Base-by-base conservation (phyloP, 2,888 invertebrate genomes). In the Agrenia bidenticulata region DNA sequence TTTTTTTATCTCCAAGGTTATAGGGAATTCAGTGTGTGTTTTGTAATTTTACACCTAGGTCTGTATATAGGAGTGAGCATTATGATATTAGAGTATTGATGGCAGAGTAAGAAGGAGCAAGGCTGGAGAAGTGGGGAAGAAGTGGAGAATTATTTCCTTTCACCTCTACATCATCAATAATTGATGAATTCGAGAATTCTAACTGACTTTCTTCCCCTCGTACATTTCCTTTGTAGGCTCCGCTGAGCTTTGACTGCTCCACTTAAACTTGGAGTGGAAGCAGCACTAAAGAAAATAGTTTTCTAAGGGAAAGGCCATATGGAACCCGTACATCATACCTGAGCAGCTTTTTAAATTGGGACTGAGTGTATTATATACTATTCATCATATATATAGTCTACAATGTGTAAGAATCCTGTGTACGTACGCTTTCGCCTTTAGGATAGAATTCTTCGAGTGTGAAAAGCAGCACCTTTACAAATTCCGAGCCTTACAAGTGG, bases 141-240 rank as follows among this genome's bases (percentile, higher is more conserved):
- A 32, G 26, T 63, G 45, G 41, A 42, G 55, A 64, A 66, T 64
- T 60, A 69, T 64, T 69, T 64, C 54, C 61, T 55, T 66, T 66
- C 62, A 56, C 64, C 61, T 59, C 53, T 61, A 62, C 62, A 62
- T 64, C 63, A 63, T 66, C 64, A 62, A 66, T 69, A 66, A 66
- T 66, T 69, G 66, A 69, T 69, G 64, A 69, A 69, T 57, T 69
- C 42, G 32, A 61, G 17, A 58, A 57, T 51, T 24, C 57, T 24
- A 42, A 23, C 41, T 11, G 32, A 9, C 50, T 37, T n/a, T 7
- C 60, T 41, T 11, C 39, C 62, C 39, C 27, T 24, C 27, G 53
- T 61, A 26, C 49, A n/a, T 42, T 60, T 23, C 49, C 49, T 11
- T 23, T 45, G 45, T 45, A 57, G 27, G 39, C 45, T 17, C n/a